phyloP scores from a whole-genome alignment of 2,888 invertebrate genomes.

The Harpalus rubripes region DNA sequence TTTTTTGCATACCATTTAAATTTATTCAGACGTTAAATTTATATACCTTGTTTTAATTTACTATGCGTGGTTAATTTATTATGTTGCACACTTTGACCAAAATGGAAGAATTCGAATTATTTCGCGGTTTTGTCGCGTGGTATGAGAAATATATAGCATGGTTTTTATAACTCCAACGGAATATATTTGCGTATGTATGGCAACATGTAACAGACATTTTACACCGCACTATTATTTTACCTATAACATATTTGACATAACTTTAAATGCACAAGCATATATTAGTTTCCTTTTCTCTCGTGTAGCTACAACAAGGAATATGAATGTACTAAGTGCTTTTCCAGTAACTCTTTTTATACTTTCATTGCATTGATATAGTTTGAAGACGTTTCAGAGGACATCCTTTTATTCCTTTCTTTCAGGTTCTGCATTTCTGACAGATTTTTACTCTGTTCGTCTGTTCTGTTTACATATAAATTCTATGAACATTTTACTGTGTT shows the following conservation, averaged over 20 bases:
- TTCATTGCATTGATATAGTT: no score
- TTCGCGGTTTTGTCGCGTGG: not conserved
- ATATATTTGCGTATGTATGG: slow-evolving; percentile 2
- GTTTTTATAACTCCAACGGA: not conserved
- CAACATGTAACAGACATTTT: not conserved
- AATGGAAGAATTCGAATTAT: slow-evolving; percentile 26
- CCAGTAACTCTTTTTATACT: no score
- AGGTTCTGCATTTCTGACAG: no score
- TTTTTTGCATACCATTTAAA: slow-evolving; percentile 49
- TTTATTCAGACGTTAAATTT: slow-evolving; percentile 46
- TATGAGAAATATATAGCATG: not conserved
- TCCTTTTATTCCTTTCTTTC: no score
- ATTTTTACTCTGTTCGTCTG: no score
- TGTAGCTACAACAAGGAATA: no score
- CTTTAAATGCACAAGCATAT: not conserved
- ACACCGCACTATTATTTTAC: not conserved
- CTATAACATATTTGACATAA: not conserved
- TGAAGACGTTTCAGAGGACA: no score
- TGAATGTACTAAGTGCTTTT: no score
- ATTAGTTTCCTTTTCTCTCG: not conserved
- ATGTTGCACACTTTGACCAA: slow-evolving; percentile 12
- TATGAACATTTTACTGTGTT: no score
- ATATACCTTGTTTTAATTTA: slow-evolving; percentile 47
- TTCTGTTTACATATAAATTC: no score
- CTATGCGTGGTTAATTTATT: slow-evolving; percentile 10